Percentiles rank a stretch among this genome's conserved stretches.
Evolutionary conservation across 2,113 vertebrate genomes (phyloP).

Genomic region (Dicaeum eximium): DNA sequence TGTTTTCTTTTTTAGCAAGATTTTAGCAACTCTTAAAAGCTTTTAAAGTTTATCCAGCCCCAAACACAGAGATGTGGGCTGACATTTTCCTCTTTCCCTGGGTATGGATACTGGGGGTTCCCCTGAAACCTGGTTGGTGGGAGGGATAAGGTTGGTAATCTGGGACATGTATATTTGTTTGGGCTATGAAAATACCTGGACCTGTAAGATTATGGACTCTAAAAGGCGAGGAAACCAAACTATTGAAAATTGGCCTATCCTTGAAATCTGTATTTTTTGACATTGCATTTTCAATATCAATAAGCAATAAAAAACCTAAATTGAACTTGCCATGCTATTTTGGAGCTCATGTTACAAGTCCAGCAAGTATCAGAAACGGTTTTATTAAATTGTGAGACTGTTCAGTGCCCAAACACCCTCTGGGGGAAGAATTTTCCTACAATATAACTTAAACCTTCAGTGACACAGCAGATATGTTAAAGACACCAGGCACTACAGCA

Average conservation of each 20-base stretch:
- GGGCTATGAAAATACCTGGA: neutral
- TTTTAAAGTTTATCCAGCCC: neutral
- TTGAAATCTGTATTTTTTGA: neutral
- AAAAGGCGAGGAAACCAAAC: neutral
- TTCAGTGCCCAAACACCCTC: neutral
- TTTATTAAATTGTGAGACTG: neutral
- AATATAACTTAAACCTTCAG: neutral
- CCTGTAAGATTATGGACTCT: rapidly evolving
- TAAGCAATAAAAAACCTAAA: neutral
- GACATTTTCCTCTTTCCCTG: neutral
- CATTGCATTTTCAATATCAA: neutral
- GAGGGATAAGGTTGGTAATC: neutral
- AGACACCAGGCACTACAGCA: neutral
- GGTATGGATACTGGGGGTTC: neutral
- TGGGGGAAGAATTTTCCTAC: neutral
- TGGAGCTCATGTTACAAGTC: neutral
- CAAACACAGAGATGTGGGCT: neutral
- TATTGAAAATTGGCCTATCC: neutral
- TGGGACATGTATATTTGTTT: neutral
- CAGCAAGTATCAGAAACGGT: neutral
- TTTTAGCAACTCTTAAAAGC: too few relatives aligned
- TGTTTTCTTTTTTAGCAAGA: too few relatives aligned
- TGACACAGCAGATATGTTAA: neutral
- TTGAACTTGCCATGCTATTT: rapidly evolving
- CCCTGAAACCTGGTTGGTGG: neutral